Evolutionary conservation across 2,113 vertebrate genomes (phyloP), one percentile per base, ranked within the genome.

Genomic region (Hippocampus comes): DNA sequence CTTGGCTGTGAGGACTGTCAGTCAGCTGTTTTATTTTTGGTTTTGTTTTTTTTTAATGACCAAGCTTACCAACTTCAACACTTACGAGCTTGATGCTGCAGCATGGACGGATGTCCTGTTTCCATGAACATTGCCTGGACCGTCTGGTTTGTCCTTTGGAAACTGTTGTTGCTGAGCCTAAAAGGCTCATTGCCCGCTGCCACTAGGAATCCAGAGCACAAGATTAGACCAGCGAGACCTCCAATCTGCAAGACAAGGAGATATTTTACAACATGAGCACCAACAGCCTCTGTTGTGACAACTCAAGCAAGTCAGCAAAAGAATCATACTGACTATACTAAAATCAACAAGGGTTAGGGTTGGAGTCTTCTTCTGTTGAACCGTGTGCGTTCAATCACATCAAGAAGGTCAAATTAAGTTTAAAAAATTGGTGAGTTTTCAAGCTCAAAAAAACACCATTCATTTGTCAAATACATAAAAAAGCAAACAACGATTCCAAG

Each of bases 131-230:
- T 88, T 38, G 92, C 89, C 76, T 93, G 89, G 81, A 84, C 92
- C 70, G 90, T 87, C 71, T 89, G 88, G 53, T 87, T 85, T 23
- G 88, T 86, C 78, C 84, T 92, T 61, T 91, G 91, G 72, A 91
- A 84, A 74, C 89, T 87, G 67, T 95, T 94, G 90, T 93, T 95
- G 75, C 88, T 93, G 68, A 92, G 91, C 87, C 92, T 94, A 87
- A 97, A 99, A 46, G 94, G 92, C 78, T 99, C 96, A 68, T 88
- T 95, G 64, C 96, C 96, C 0, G 95, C 94, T 81, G 96, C 96
- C 0, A 98, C 95, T 73, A 98, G 86, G 78, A 94, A 91, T 80
- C 95, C 95, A 70, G 95, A 93, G 80, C 94, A 95, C 79, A 96
- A 73, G 79, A 95, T 89, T 23, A 97, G 82, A 0, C 93, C 91